Conservation (phyloP, 1,140 invertebrate species). For the Cotesia typhae region DNA sequence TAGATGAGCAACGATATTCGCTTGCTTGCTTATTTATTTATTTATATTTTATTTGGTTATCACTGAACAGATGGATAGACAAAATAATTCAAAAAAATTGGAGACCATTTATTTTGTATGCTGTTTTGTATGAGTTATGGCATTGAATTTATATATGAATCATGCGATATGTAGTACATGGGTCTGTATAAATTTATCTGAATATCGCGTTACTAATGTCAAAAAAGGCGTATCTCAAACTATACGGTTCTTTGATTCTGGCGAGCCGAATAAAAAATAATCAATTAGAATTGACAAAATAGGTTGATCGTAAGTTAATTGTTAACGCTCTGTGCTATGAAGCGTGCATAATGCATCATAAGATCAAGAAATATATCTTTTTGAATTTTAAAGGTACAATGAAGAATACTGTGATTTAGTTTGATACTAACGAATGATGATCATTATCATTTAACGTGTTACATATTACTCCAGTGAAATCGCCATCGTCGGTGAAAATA, state of each 20-base stretch:
- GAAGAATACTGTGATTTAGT: constrained; percentile 4
- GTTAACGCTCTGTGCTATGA: too few relatives aligned
- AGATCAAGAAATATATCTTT: not conserved
- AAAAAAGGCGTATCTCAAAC: too few relatives aligned
- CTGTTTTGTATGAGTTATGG: too few relatives aligned
- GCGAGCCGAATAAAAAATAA: too few relatives aligned
- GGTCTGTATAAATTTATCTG: not conserved
- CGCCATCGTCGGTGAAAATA: not conserved
- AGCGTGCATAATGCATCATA: not conserved
- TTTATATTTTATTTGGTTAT: constrained; percentile 1
- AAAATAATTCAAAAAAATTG: not conserved
- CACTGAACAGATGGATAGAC: too few relatives aligned
- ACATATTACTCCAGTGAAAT: not conserved
- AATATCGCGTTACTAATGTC: too few relatives aligned
- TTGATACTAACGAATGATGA: constrained; percentile 7
- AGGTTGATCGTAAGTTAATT: too few relatives aligned
- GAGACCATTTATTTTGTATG: not conserved
- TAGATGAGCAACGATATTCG: constrained; percentile 6
- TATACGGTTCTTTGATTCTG: too few relatives aligned
- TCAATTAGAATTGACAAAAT: too few relatives aligned
- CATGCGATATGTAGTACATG: too few relatives aligned
- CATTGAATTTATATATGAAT: too few relatives aligned
- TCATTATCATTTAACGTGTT: not conserved
- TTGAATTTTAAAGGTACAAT: constrained; percentile 2
- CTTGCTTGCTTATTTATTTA: not conserved